Evolutionary conservation across 2,888 invertebrate genomes (phyloP), one percentile per base, ranked within the genome.

Genomic region (Cephonodes hylas): DNA sequence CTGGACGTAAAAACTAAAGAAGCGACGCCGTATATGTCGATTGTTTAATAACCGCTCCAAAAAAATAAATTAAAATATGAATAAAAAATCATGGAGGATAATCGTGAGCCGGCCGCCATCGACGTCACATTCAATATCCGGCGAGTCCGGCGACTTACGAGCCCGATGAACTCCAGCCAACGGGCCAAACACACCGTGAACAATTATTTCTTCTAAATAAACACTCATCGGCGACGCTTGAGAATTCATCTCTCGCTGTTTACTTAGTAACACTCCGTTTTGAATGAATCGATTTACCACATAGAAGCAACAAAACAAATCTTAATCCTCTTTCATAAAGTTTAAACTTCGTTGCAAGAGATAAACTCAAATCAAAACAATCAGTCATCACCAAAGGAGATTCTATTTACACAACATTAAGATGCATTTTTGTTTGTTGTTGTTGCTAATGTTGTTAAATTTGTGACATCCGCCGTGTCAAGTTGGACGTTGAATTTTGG

Each of bases 181-280:
- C 83, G 78, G n/a, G 74, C 77, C 77, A 59, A 84, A 88, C 87
- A 87, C 87, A 86, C 77, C 87, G 84, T 84, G 84, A 84, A 86
- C 81, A 84, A 80, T 82, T 82, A 53, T 79, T 80, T 79, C 76
- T 81, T 83, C 38, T 79, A 89, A 90, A 89, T 87, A 89, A 91
- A 91, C 84, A 91, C 83, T 80, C 79, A 77, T 79, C 76, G 81
- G 80, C 85, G 88, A 86, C 84, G 86, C 88, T 87, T 84, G 83
- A 81, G 80, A 72, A 85, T 83, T 83, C 85, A 86, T 84, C 85
- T 81, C 76, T 61, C 72, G 88, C 86, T 91, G 82, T 91, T 91
- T 91, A 88, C 88, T 89, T 88, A 88, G 90, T 88, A 90, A 90
- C 88, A 90, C 84, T 83, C 84, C 83, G 86, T 81, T 83, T 88